Base-by-base conservation (phyloP, 2,797 vertebrate species). In the Hoplostethus mediterraneus region DNA sequence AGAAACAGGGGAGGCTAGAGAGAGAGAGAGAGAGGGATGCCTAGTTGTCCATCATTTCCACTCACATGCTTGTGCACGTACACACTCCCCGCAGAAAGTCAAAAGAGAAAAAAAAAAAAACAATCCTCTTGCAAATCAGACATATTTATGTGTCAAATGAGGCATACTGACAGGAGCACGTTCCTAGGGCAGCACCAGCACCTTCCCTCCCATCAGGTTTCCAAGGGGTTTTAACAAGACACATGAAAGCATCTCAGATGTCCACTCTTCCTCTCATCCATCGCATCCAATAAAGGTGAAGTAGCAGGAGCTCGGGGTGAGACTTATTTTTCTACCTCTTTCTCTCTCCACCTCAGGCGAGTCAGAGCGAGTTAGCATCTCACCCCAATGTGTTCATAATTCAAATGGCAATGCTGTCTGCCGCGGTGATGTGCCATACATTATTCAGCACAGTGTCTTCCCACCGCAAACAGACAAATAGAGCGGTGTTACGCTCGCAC, bases 331-430 rank as follows among this genome's bases (percentile, higher is more conserved):
- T 71, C 73, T 44, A 53, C 40, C 64, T 78, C 74, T 81, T 80
- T 75, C 80, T 82, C 74, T 80, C 77, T 77, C 72, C 67, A 79
- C 78, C 89, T 87, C 78, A 58, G 86, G 86, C 89, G 86, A 86
- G 89, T 90, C 85, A 79, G 83, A 82, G 85, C 56, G 58, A 86
- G 90, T 93, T 90, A 92, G 82, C 78, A 73, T 91, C 90, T 90
- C 89, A 67, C 66, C 66, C 17, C 63, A 56, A 73, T 84, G 90
- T 91, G 92, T 92, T 94, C 92, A 94, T 93, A 92, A 95, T 95
- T 95, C 90, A 93, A 91, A 93, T 83, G 87, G 87, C 89, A 90
- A 88, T 64, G 83, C 89, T 92, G 91, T 92, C 90, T 90, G 87
- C 89, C 59, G 77, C 59, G 25, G 67, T 71, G 90, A 90, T 21